A percentile compares a stretch with the other conserved stretches of the same genome.
Conservation (phyloP, 2,888 invertebrate genomes). For the Drosophila tripunctata region DNA sequence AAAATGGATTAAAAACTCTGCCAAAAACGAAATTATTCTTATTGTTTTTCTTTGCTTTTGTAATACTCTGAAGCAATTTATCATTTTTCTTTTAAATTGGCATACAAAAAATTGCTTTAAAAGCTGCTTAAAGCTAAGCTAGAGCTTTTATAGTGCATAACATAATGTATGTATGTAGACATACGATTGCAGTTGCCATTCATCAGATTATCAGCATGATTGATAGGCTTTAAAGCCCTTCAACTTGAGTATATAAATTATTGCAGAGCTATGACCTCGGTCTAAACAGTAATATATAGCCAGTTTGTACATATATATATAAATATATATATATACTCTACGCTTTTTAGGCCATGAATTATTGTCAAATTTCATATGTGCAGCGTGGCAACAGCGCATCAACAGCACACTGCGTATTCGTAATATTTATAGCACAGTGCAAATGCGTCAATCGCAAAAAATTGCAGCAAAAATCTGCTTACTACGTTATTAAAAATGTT, state of each 20-base stretch:
- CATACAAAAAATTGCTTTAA: background rate
- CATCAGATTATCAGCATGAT: background rate
- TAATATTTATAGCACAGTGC: conserved; percentile 15
- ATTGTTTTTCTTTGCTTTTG: too few species aligned
- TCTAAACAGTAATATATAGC: background rate
- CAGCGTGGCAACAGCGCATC: conserved; percentile 3
- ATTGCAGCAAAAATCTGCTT: background rate
- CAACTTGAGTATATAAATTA: background rate
- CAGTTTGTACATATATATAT: background rate
- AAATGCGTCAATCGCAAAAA: conserved; percentile 3
- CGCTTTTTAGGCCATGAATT: conserved; percentile 8
- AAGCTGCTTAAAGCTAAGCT: background rate
- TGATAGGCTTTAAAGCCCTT: background rate
- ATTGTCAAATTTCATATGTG: conserved; percentile 1
- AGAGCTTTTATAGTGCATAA: too few species aligned
- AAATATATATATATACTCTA: background rate
- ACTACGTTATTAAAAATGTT: conserved; percentile 5
- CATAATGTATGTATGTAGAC: background rate
- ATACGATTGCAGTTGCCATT: background rate
- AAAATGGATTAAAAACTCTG: background rate
- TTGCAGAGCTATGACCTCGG: background rate
- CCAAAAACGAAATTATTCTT: background rate
- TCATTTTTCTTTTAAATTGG: background rate
- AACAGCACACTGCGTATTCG: conserved; percentile 17
- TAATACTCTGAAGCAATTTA: background rate